Conservation (phyloP, 2,888 invertebrate genomes). For the Pterostichus niger region DNA sequence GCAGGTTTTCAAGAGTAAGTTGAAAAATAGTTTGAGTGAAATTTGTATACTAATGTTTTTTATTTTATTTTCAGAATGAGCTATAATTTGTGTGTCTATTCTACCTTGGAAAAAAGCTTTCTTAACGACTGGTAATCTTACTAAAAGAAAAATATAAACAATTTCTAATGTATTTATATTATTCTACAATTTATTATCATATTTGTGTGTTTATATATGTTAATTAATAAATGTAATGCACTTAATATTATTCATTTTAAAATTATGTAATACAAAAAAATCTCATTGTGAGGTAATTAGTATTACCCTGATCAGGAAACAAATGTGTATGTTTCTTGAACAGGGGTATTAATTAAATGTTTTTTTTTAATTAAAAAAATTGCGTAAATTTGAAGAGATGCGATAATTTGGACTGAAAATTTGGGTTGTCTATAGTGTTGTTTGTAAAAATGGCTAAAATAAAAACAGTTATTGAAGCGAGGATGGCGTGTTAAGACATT, state of each 20-base stretch:
- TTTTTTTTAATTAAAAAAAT: no score
- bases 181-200: constrained; percentile 40
- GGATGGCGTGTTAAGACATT: no score
- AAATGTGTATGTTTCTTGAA: no score
- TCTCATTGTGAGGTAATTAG: no score
- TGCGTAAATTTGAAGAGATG: no score
- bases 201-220: constrained; percentile 63
- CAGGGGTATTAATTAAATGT: no score
- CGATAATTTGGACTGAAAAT: no score
- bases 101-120: constrained; percentile 83
- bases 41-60: constrained; percentile 33
- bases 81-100: constrained; percentile 80
- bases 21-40: neutral
- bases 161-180: constrained; percentile 41
- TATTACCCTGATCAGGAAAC: no score
- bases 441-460: no score
- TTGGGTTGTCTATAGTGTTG: no score
- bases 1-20: constrained; percentile 84
- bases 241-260: constrained; percentile 29
- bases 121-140: constrained; percentile 78
- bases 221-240: constrained; percentile 60
- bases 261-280: neutral
- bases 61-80: constrained; percentile 79
- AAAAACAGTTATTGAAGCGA: no score
- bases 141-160: constrained; percentile 15